Percentiles rank a stretch among this genome's conserved stretches.
Evolutionary conservation across 1,140 invertebrate genomes (phyloP).

Genomic region (Cherax destructor): DNA sequence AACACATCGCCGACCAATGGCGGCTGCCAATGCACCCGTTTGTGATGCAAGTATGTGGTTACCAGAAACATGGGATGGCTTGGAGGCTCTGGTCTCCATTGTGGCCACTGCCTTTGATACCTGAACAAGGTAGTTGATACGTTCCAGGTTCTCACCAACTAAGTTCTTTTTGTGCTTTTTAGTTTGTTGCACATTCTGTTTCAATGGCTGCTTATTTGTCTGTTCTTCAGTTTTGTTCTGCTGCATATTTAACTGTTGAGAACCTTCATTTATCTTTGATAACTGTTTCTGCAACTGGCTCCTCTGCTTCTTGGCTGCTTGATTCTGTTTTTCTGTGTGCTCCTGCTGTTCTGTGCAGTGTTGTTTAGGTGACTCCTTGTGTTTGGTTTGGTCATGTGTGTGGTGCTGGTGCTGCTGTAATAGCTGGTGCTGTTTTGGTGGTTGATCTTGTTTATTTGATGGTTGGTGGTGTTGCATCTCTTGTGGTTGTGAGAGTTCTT

Average conservation of each 20-base stretch:
- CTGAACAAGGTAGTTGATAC: slow-evolving; percentile 69
- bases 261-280: neutral
- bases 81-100: neutral
- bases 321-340: neutral
- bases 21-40: slow-evolving; percentile 37
- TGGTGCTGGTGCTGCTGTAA: neutral
- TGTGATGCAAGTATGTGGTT: slow-evolving; percentile 31
- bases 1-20: slow-evolving; percentile 54
- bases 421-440: neutral
- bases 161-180: slow-evolving; percentile 55
- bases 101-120: slow-evolving; percentile 22
- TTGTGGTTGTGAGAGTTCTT: neutral
- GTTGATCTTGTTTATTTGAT: neutral
- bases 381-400: neutral
- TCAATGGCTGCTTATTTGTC: neutral
- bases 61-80: neutral
- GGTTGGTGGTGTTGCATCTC: neutral
- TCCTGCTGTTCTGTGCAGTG: neutral
- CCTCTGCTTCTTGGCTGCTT: neutral
- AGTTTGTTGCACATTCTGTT: slow-evolving; percentile 5
- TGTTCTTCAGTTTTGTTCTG: neutral
- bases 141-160: slow-evolving; percentile 66
- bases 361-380: no score
- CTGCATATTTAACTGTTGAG: neutral
- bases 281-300: neutral